phyloP scores from a whole-genome alignment of 2,113 vertebrate species.

The Cyphomyrus discorhynchus region DNA sequence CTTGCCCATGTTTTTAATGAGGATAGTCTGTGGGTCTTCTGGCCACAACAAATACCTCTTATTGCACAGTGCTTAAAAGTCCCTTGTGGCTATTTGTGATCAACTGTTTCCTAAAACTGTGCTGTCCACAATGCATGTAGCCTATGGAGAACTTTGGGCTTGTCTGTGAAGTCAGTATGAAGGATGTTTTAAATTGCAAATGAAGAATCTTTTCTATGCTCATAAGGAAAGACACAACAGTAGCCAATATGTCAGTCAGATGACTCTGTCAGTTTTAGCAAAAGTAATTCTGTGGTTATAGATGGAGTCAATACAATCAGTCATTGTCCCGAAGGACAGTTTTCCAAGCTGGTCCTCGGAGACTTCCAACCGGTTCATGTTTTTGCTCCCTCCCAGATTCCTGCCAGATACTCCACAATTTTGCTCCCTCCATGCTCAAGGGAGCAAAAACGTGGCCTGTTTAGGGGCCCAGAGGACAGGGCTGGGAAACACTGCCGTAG shows the following conservation, averaged over 20 bases:
- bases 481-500: neutral
- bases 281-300: neutral
- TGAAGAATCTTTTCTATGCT: constrained; percentile 14
- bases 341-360: neutral
- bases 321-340: neutral
- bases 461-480: neutral
- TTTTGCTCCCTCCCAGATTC: neutral
- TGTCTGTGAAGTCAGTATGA: neutral
- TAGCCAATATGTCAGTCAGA: neutral
- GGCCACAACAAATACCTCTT: constrained; percentile 10
- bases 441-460: neutral
- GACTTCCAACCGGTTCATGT: neutral
- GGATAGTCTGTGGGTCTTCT: constrained; percentile 2
- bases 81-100: constrained; percentile 8
- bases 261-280: neutral
- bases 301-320: neutral
- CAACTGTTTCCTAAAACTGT: neutral
- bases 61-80: constrained; percentile 9
- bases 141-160: neutral
- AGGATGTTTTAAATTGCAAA: constrained; percentile 8
- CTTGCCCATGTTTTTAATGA: constrained; percentile 10
- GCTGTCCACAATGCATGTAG: neutral
- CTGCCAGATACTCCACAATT: no score
- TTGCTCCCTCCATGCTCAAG: neutral
- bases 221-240: neutral